These are phyloP conservation scores for Cecidostiba fungosa DNA, from an alignment of 2,888 invertebrate genomes.

Conservation along the genomic window DNA sequence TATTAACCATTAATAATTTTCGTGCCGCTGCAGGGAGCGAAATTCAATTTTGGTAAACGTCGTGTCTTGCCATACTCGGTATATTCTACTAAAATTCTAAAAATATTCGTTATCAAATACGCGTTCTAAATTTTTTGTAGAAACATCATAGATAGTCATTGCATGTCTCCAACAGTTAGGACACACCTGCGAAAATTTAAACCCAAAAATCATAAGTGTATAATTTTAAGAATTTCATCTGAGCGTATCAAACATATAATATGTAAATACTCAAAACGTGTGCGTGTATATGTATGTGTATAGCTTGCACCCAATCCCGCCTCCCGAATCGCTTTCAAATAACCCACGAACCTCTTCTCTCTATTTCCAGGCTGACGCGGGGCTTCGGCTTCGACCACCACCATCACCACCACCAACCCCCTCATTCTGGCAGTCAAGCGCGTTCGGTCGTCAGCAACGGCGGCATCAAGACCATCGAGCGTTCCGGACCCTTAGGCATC, in stretches of 20 bases:
- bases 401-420: constrained; percentile 57
- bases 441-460: constrained; percentile 65
- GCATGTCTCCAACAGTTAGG: not conserved
- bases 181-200: no score
- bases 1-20: not conserved
- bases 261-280: not conserved
- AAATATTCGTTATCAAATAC: not conserved
- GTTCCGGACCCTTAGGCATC: constrained; percentile 73
- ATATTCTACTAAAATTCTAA: not conserved
- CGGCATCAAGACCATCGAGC: constrained; percentile 75
- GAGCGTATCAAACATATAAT: not conserved
- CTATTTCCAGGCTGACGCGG: constrained; percentile 48
- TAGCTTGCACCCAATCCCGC: constrained; percentile 30
- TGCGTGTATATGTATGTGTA: constrained; percentile 5
- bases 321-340: constrained; percentile 69
- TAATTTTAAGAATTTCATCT: no score
- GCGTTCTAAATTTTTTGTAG: not conserved
- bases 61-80: not conserved
- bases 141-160: not conserved
- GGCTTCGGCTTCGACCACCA: constrained; percentile 66
- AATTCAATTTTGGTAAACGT: not conserved
- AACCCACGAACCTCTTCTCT: constrained; percentile 66
- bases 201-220: no score
- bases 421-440: constrained; percentile 66
- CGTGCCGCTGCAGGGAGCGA: not conserved